Base-by-base conservation (phyloP, 2,888 invertebrate species). In the Lasioglossum marginatum region DNA sequence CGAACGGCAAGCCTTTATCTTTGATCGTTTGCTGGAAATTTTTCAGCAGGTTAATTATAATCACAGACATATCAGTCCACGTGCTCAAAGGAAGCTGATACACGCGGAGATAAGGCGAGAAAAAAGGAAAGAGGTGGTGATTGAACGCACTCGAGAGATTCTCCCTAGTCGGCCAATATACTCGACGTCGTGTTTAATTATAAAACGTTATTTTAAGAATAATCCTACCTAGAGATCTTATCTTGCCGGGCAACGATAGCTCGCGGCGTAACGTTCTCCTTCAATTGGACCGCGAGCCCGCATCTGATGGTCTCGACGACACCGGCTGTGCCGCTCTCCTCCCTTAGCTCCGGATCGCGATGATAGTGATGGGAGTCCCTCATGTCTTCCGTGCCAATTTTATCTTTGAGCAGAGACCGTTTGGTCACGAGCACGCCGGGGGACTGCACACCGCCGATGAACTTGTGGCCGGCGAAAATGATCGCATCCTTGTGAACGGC, bases 381-480 rank as follows among this genome's bases (percentile, higher is more conserved):
- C 93, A 94, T 94, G 86, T 95, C 94, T 81, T 94, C 94, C 40
- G 90, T 82, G 52, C 87, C 91, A n/a, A 93, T 85, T 52, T 93
- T 96, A 87, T 96, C 95, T 86, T 94, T 95, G 70, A 96, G 95
- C 1, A 96, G 95, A 31, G 95, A 95, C 80, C 95, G 96, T 92
- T 96, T 96, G 34, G 96, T 95, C 34, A 96, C 96, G 14, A 96
- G 95, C 23, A 96, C 95, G 94, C 97, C 97, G 19, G 98, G 98
- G 0, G 98, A 98, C 93, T 98, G 98, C 0, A 98, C 97, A 0
- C 98, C 99, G 0, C 99, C 99, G 60, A 98, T 96, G 94, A 99
- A 98, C 95, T 98, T 98, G 96, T 98, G 98, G 75, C 98, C 97
- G 78, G 98, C 98, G 94, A 99, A 97, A 95, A 98, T 98, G 81